Evolutionary conservation across 2,113 vertebrate species (phyloP).

Genomic region (Prietella phreatophila): DNA sequence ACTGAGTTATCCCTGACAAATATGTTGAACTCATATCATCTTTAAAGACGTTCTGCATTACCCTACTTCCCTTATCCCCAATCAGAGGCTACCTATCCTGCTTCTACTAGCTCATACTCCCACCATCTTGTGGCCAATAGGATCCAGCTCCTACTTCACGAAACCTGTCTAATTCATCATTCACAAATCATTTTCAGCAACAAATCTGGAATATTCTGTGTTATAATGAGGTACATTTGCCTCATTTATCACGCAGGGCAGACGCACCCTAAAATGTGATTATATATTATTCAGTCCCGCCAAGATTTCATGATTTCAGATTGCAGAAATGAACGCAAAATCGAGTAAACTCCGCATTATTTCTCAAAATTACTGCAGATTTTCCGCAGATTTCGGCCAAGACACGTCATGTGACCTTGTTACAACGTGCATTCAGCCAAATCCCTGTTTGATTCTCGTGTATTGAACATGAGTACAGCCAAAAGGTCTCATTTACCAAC

Average conservation of each 20-base stretch:
- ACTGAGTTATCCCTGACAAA: not conserved
- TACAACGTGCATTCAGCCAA: no score
- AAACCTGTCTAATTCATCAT: not conserved
- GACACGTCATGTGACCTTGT: no score
- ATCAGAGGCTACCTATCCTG: not conserved
- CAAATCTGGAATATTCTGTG: not conserved
- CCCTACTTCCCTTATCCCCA: not conserved
- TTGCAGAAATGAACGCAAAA: no score
- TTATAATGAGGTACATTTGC: not conserved
- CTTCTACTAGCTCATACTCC: not conserved
- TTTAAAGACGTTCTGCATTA: not conserved
- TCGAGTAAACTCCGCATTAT: no score
- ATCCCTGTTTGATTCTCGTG: no score
- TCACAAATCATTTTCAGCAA: not conserved
- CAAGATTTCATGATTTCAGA: no score
- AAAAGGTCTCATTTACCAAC: no score
- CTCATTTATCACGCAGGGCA: not conserved
- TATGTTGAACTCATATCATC: not conserved
- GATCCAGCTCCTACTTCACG: not conserved
- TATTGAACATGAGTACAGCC: no score
- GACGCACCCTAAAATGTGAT: not conserved
- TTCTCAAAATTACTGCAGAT: no score
- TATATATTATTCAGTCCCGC: not conserved
- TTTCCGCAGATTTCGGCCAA: no score
- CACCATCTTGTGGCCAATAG: not conserved